A percentile compares a stretch with the other conserved stretches of the same genome.
These are phyloP conservation scores for Netelia melanura DNA, from an alignment of 2,888 invertebrate species.

Conservation along the genomic window DNA sequence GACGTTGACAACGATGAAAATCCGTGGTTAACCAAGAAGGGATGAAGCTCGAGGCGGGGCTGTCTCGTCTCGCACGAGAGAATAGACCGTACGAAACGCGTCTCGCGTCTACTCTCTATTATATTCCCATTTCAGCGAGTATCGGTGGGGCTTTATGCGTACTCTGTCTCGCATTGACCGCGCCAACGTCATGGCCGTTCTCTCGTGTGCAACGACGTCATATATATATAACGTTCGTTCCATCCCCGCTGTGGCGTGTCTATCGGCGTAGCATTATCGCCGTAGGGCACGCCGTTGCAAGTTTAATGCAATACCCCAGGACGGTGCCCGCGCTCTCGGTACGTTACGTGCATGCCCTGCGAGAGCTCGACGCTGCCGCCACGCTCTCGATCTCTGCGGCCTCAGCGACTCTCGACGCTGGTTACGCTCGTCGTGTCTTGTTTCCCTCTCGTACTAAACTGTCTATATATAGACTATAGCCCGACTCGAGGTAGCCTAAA, in stretches of 20 bases:
- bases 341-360: not conserved
- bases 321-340: slow-evolving; percentile 15
- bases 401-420: slow-evolving; percentile 39
- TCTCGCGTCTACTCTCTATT: too few relatives aligned
- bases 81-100: too few relatives aligned
- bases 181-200: slow-evolving; percentile 23
- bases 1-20: too few relatives aligned
- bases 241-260: slow-evolving; percentile 14
- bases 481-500: not conserved
- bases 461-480: slow-evolving; percentile 26
- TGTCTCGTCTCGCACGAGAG: too few relatives aligned
- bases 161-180: slow-evolving; percentile 36
- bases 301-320: slow-evolving; percentile 73
- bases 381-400: not conserved
- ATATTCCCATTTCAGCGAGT: too few relatives aligned
- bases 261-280: slow-evolving; percentile 71
- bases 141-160: slow-evolving; percentile 24
- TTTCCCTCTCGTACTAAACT: slow-evolving; percentile 39
- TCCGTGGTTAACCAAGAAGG: too few relatives aligned
- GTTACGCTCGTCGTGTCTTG: slow-evolving; percentile 54
- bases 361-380: not conserved
- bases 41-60: too few relatives aligned
- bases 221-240: too few relatives aligned
- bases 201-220: not conserved
- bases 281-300: slow-evolving; percentile 70